Percentiles rank a stretch among this genome's conserved stretches.
phyloP scores from a whole-genome alignment of 2,113 vertebrate species.

The Dipodomys ordii region DNA sequence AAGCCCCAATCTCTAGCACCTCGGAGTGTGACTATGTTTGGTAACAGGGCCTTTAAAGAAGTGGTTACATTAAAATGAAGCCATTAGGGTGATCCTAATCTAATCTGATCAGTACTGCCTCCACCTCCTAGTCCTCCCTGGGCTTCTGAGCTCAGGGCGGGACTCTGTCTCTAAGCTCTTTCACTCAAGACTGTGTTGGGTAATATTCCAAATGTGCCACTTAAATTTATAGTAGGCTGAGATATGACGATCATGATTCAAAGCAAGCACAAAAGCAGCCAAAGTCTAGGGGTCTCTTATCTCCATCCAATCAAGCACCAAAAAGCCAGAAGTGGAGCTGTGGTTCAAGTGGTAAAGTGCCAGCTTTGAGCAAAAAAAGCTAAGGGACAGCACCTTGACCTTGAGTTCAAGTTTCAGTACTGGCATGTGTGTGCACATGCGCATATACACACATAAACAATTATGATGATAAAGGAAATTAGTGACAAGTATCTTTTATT shows the following conservation, averaged over 20 bases:
- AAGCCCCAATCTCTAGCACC: not conserved
- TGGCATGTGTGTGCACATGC: too few relatives aligned
- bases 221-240: not conserved
- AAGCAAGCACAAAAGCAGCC: too few relatives aligned
- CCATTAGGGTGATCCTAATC: not conserved
- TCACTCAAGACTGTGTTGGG: not conserved
- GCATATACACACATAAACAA: too few relatives aligned
- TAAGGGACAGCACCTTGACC: too few relatives aligned
- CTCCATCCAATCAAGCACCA: too few relatives aligned
- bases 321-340: too few relatives aligned
- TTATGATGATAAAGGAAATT: conserved; percentile 35
- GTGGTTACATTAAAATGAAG: not conserved
- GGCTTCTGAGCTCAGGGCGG: not conserved
- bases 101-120: not conserved
- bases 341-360: too few relatives aligned
- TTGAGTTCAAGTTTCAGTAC: too few relatives aligned
- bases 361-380: too few relatives aligned
- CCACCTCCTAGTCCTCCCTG: not conserved
- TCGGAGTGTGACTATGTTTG: not conserved
- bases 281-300: too few relatives aligned
- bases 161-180: too few relatives aligned
- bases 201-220: conserved; percentile 50
- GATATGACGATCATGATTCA: too few relatives aligned
- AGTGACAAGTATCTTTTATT: conserved; percentile 56
- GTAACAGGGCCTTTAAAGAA: not conserved